Conservation (phyloP, 2,113 vertebrate genomes). For the Macquaria australasica region DNA sequence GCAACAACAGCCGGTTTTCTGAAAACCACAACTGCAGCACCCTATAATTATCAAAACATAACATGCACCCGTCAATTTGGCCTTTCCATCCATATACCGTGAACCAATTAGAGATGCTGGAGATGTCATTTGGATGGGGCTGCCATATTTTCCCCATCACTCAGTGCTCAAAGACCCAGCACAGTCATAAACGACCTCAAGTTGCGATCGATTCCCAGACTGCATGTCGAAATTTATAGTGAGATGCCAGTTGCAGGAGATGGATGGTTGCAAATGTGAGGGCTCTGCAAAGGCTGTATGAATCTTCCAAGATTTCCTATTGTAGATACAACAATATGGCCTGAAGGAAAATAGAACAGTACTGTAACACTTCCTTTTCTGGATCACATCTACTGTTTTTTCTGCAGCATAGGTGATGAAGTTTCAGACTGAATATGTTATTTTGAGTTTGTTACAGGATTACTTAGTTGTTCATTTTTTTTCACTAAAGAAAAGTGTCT, state of each 20-base stretch:
- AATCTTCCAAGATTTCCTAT: conserved; percentile 14
- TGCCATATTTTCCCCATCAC: conserved; percentile 47
- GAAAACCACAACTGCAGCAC: conserved; percentile 55
- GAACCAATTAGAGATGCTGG: conserved; percentile 71
- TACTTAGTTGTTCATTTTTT: not conserved
- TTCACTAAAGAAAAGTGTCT: not conserved
- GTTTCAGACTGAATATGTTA: not conserved
- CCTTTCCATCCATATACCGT: conserved; percentile 50
- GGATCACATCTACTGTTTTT: not conserved
- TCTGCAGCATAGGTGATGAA: not conserved
- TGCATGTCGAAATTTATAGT: conserved; percentile 47
- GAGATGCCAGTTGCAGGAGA: conserved; percentile 43
- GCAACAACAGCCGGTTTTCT: conserved; percentile 57
- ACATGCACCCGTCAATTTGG: conserved; percentile 65
- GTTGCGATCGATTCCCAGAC: conserved; percentile 56
- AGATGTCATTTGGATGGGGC: conserved; percentile 55
- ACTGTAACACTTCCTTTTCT: not conserved
- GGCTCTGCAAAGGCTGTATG: conserved; percentile 8
- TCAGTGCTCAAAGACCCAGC: conserved; percentile 28
- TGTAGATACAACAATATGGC: conserved; percentile 13
- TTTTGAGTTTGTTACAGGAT: not conserved
- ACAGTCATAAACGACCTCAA: conserved; percentile 27
- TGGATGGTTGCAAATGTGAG: conserved; percentile 36
- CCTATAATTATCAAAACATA: conserved; percentile 77
- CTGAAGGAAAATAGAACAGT: conserved; percentile 2